phyloP scores from a whole-genome alignment of 2,797 vertebrate genomes.

The Pseudochaenichthys georgianus region DNA sequence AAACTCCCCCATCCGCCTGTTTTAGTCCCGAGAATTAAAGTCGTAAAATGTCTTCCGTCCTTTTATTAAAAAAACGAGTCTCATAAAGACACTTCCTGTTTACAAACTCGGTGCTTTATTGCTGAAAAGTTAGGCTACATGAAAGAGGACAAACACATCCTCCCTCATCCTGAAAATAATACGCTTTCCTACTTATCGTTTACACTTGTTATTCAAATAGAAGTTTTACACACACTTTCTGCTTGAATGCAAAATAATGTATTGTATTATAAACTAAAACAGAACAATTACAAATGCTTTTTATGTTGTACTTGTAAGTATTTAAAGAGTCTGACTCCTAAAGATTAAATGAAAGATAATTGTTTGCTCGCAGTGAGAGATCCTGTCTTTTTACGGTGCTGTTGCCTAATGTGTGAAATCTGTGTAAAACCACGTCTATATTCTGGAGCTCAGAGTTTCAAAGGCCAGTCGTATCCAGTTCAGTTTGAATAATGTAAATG shows the following conservation, averaged over 20 bases:
- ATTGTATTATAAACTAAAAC: too few species aligned
- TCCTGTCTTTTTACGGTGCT: conserved; percentile 6
- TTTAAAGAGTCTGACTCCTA: background rate
- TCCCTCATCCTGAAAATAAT: conserved; percentile 1
- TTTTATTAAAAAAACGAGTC: conserved; percentile 14
- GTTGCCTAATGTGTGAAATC: conserved; percentile 27
- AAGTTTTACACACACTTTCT: conserved; percentile 4
- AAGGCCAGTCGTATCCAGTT: conserved; percentile 18
- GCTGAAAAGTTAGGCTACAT: conserved; percentile 8
- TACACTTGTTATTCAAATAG: conserved; percentile 8
- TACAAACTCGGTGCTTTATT: background rate
- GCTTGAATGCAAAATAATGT: conserved; percentile 10
- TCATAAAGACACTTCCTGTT: background rate
- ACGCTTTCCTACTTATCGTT: conserved; percentile 20
- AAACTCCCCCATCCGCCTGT: background rate
- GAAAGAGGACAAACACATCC: conserved; percentile 20
- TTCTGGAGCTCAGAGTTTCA: conserved; percentile 15
- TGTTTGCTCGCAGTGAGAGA: conserved; percentile 6
- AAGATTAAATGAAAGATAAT: background rate
- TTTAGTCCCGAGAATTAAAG: background rate
- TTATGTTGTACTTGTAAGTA: background rate
- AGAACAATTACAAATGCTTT: background rate
- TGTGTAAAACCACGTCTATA: conserved; percentile 16
- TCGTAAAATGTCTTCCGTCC: background rate
- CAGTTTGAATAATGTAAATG: background rate